Evolutionary conservation across 2,113 vertebrate species (phyloP), one percentile per base, ranked within the genome.

Genomic region (Promerops cafer): DNA sequence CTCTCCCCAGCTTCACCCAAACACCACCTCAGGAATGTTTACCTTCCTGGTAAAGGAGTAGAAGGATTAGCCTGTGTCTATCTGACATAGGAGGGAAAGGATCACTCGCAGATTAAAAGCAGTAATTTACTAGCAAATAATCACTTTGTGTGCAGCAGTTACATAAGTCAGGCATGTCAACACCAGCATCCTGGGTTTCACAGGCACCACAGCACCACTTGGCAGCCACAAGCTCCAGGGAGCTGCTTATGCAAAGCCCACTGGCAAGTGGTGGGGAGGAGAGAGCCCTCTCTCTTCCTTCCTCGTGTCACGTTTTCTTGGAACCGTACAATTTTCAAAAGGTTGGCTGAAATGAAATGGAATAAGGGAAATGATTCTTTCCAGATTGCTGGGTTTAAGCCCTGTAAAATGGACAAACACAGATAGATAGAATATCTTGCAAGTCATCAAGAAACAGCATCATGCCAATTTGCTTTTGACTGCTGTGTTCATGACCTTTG

Each of bases 21-120:
- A 24, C 23, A 37, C 47, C 5, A 9, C 4, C 10, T 4, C 27
- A 35, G 24, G 12, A 85, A 87, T 21, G 10, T 77, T 87, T 88
- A 26, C 52, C 27, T 10, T n/a, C 54, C 50, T 83, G 44, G n/a
- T n/a, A 72, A 61, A 54, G 39, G 57, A 80, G 40, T 24, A 69
- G 68, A 35, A 63, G 66, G 87, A 94, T 97, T 94, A 96, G 19
- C n/a, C 54, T 77, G 39, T 52, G 54, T 63, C 78, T 85, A 10
- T 84, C 44, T 89, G 93, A 72, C 87, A 94, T 52, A 54, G 82
- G 11, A 92, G 59, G 16, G 47, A 52, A 70, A 89, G 82, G 95
- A 96, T 96, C 96, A 96, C 71, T 74, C 0, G 1, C 68, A 85
- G 95, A 97, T 95, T 94, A 93, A 91, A 82, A 90, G 31, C 82